Percentiles rank a stretch among this genome's conserved stretches.
Evolutionary conservation across 2,113 vertebrate species (phyloP).

Genomic region (Tragulus kanchil): DNA sequence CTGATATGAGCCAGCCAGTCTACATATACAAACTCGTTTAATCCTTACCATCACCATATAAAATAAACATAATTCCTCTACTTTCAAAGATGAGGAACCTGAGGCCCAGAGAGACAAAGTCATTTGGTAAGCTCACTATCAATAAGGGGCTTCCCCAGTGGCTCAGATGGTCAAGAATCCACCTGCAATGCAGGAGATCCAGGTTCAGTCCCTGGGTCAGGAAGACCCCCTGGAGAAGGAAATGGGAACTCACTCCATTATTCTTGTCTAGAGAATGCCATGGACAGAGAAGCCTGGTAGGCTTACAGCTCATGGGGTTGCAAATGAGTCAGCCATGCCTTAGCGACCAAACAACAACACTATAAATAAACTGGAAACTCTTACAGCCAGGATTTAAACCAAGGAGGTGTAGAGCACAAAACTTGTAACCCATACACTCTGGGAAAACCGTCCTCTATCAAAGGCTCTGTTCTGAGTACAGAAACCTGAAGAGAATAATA

Average conservation of each 20-base stretch:
- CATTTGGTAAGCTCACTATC: neutral
- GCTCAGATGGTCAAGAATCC: neutral
- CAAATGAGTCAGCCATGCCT: neutral
- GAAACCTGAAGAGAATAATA: neutral
- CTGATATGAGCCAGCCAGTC: neutral
- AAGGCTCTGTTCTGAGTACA: neutral
- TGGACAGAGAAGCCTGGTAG: neutral
- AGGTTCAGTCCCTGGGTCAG: neutral
- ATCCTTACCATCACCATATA: neutral
- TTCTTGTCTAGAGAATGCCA: neutral
- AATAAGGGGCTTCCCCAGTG: neutral
- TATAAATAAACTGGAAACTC: neutral
- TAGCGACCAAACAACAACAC: neutral
- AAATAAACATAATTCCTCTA: neutral
- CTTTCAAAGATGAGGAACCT: slow-evolving; percentile 23
- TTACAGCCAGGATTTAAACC: neutral
- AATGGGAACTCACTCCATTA: neutral
- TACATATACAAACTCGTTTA: neutral
- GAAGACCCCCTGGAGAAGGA: neutral
- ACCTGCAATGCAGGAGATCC: neutral
- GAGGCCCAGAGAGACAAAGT: neutral
- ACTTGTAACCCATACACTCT: neutral
- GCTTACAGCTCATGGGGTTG: neutral
- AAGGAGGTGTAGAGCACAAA: neutral
- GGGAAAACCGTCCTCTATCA: neutral